phyloP scores from a whole-genome alignment of 2,888 invertebrate species.

The Stenolophus ochropezus region DNA sequence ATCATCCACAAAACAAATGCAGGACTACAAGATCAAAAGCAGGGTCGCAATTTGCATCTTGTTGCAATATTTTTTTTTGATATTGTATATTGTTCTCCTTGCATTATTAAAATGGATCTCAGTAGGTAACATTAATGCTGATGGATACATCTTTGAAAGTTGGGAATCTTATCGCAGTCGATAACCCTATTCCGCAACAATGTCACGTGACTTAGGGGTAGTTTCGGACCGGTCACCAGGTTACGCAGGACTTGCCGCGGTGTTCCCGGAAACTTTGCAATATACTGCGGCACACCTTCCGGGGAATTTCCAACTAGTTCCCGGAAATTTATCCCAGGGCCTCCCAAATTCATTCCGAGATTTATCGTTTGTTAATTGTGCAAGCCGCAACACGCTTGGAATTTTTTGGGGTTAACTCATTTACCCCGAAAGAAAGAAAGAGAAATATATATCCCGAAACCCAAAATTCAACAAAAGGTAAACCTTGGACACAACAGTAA shows the following conservation, averaged over 20 bases:
- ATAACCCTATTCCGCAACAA: neutral
- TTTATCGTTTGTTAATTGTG: conserved; percentile 28
- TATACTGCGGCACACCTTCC: conserved; percentile 15
- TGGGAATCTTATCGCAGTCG: neutral
- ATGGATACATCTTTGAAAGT: neutral
- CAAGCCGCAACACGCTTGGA: neutral
- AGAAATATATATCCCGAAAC: neutral
- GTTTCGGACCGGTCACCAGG: conserved; percentile 17
- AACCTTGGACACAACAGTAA: neutral
- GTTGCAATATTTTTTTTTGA: too few species aligned
- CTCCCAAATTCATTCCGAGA: conserved; percentile 14
- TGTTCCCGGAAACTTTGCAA: conserved; percentile 19
- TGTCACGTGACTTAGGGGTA: conserved; percentile 10
- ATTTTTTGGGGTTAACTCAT: neutral
- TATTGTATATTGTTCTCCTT: too few species aligned
- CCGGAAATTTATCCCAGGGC: conserved; percentile 11
- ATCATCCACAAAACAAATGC: too few species aligned
- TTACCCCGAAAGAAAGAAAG: neutral
- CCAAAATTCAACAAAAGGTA: neutral
- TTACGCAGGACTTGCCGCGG: neutral
- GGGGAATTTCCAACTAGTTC: conserved; percentile 5
- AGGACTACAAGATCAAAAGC: too few species aligned
- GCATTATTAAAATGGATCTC: neutral
- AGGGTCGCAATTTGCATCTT: too few species aligned
- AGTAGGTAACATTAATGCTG: neutral